Percentiles rank a stretch among this genome's conserved stretches.
Conservation (phyloP, 1,140 invertebrate species). For the Cylas formicarius region DNA sequence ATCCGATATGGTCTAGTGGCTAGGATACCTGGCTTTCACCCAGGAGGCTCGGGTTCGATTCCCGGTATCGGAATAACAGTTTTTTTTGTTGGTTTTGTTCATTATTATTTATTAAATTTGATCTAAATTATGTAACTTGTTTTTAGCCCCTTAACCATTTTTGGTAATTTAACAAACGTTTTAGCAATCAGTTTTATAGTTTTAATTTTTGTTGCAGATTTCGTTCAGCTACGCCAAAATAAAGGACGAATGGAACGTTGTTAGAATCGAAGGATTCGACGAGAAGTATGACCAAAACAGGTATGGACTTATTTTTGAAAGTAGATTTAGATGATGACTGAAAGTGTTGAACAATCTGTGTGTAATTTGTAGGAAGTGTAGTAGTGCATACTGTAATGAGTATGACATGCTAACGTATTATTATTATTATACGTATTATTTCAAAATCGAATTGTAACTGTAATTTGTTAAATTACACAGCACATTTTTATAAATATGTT, state of each 20-base stretch:
- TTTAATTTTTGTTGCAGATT: conserved; percentile 56
- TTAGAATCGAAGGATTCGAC: conserved; percentile 83
- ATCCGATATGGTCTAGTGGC: conserved; percentile 35
- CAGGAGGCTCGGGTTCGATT: conserved; percentile 35
- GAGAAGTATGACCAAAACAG: conserved; percentile 80
- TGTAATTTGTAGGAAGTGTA: conserved; percentile 7
- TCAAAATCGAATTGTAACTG: too few relatives aligned
- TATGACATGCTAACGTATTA: not conserved
- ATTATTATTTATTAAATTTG: too few relatives aligned
- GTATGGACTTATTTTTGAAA: conserved; percentile 45
- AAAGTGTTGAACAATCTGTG: conserved; percentile 5
- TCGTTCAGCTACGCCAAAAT: conserved; percentile 87
- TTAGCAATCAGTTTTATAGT: conserved; percentile 4
- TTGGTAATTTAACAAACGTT: not conserved
- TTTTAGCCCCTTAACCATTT: too few relatives aligned
- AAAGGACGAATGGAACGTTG: conserved; percentile 80
- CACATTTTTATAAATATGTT: conserved; percentile 1
- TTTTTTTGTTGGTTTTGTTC: too few relatives aligned
- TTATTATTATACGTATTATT: not conserved
- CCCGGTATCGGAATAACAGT: conserved; percentile 32
- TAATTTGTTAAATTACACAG: not conserved
- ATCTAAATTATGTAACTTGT: too few relatives aligned
- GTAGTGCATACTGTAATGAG: conserved; percentile 3
- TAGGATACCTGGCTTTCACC: conserved; percentile 35
- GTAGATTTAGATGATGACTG: conserved; percentile 3